A percentile compares a stretch with the other conserved stretches of the same genome.
phyloP scores from a whole-genome alignment of 2,113 vertebrate genomes.

The Symphodus melops region DNA sequence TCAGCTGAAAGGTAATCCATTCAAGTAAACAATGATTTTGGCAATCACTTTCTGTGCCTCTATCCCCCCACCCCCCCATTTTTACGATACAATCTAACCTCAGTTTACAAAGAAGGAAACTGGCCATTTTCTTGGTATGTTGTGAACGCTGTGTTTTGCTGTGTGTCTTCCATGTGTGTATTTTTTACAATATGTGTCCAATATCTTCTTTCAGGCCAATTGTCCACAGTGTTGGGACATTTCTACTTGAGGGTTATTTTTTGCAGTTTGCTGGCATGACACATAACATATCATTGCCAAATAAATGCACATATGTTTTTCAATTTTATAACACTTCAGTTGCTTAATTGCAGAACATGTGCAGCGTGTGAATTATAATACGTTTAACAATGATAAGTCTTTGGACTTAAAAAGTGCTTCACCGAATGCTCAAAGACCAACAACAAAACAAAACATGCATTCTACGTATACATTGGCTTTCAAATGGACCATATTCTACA shows the following conservation, averaged over 20 bases:
- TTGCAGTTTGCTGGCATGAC: neutral
- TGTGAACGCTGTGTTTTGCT: conserved; percentile 34
- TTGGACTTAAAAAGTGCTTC: no score
- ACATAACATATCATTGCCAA: neutral
- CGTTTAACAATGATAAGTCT: no score
- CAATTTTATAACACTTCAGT: neutral
- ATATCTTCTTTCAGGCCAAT: conserved; percentile 2
- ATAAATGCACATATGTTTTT: neutral
- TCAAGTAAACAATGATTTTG: conserved; percentile 65
- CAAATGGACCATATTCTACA: neutral
- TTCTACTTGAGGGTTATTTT: conserved; percentile 1
- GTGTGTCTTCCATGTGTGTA: conserved; percentile 20
- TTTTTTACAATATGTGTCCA: conserved; percentile 10
- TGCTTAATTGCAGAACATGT: neutral
- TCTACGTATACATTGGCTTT: neutral
- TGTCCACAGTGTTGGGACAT: conserved; percentile 8
- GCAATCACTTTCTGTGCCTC: conserved; percentile 34
- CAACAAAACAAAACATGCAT: no score
- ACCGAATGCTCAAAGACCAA: no score
- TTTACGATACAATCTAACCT: conserved; percentile 57
- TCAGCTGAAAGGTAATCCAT: conserved; percentile 58
- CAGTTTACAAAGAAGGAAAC: conserved; percentile 26
- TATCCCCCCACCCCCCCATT: conserved; percentile 30
- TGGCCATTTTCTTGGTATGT: conserved; percentile 18
- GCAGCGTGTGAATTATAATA: no score